Evolutionary conservation across 2,888 invertebrate genomes (phyloP).

Genomic region (Hemaris fuciformis): DNA sequence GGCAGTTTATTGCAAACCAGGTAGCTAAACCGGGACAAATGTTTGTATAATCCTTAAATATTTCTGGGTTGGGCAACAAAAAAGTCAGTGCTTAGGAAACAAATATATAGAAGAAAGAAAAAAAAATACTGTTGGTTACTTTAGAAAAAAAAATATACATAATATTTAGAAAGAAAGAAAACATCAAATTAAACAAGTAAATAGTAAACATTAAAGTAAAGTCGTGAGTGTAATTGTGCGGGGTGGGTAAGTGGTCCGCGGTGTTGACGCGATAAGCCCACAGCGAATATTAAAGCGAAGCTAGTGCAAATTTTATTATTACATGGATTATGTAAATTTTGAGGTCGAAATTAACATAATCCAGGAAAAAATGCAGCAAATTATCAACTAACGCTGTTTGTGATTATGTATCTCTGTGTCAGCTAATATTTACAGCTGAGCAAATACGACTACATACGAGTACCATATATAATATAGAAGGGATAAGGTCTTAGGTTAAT

Average conservation of each 20-base stretch:
- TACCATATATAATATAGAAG: too few relatives aligned
- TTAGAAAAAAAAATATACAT: not conserved
- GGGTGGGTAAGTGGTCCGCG: slow-evolving; percentile 12
- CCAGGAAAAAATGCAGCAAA: slow-evolving; percentile 25
- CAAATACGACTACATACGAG: too few relatives aligned
- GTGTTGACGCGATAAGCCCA: slow-evolving; percentile 33
- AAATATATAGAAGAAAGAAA: not conserved
- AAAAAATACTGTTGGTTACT: not conserved
- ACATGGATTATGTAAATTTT: slow-evolving; percentile 35
- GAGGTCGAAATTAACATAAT: slow-evolving; percentile 33
- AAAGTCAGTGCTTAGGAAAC: too few relatives aligned
- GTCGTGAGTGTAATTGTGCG: slow-evolving; percentile 9
- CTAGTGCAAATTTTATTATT: slow-evolving; percentile 39
- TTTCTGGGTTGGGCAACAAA: too few relatives aligned
- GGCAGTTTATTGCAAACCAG: too few relatives aligned
- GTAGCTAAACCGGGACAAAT: too few relatives aligned
- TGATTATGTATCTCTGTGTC: not conserved
- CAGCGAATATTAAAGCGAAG: slow-evolving; percentile 34
- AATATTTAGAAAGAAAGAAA: not conserved
- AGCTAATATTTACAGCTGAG: too few relatives aligned
- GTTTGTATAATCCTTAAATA: too few relatives aligned
- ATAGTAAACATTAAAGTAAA: not conserved
- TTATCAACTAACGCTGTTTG: slow-evolving; percentile 11
- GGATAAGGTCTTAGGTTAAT: too few relatives aligned
- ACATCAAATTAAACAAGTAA: too few relatives aligned